Base-by-base conservation (phyloP, 2,797 vertebrate genomes). In the Lepus townsendii region DNA sequence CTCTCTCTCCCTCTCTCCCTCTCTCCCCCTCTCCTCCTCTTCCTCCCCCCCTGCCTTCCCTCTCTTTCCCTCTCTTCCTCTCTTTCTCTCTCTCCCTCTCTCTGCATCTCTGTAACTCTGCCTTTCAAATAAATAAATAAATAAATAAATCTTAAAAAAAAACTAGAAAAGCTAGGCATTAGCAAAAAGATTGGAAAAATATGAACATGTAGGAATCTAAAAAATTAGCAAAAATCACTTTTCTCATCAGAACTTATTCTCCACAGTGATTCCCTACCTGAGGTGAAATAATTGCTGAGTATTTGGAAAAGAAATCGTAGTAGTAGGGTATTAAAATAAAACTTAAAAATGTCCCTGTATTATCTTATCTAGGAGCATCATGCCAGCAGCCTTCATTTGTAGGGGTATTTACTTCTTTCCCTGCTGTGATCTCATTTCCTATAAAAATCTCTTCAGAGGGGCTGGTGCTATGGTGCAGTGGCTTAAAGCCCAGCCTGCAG, bases 101-200 rank as follows among this genome's bases (percentile, higher is more conserved):
- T 42, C 42, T 47, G 42, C 42, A 47, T 47, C 42, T 47, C 42
- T 47, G 42, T 47, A 47, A 47, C 42, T 47, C 42, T 9, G 42
- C 42, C 42, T 47, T 47, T 47, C 42, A 47, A 47, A 47, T 47
- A 47, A 47, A 47, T 47, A 35, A 35, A 35, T 35, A 47, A 47
- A 47, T 47, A 47, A 47, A 47, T 47, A 47, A 47, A 47, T 47
- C 42, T 47, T 47, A 8, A 7, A 7, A 42, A 42, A 42, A 42
- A 42, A 42, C 10, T 69, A 52, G 73, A 92, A 88, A 71, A 93
- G 22, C 24, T 79, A 19, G 57, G 26, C 24, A 83, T 86, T 86
- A 63, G 54, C 71, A 83, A 72, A 84, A 89, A 24, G 8, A 65
- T 50, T 77, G 7, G 17, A 87, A 95, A 86, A 87, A 84, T 22